Evolutionary conservation across 2,888 invertebrate genomes (phyloP), one percentile per base, ranked within the genome.

Genomic region (Tanytarsus gracilentus): DNA sequence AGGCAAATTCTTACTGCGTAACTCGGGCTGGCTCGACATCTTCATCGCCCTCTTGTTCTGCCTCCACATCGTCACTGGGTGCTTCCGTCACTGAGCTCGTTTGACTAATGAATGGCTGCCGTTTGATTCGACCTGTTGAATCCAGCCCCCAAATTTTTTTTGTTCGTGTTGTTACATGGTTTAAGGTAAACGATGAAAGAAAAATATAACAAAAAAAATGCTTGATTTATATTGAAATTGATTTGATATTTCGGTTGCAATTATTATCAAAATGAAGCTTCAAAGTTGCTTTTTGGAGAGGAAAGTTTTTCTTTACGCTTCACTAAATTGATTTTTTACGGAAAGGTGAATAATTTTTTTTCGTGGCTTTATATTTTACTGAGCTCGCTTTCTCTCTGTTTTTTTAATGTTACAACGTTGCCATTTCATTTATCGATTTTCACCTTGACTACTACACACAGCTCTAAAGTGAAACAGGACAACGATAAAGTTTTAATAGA

Each of bases 31-130:
- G 80, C 69, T 84, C 84, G 33, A 76, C 76, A 64, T 77, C 77
- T 55, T 77, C 71, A 53, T 68, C 68, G n/a, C 58, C 63, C 62
- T 74, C 74, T 63, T 74, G 74, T 69, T 77, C 77, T 62, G 77
- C 73, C 69, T 83, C 83, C 64, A 83, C 81, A 68, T 84, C 84
- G 67, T 84, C 84, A 66, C 83, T 83, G 44, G 82, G 80, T 48
- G 82, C 82, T 71, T 84, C 84, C 16, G 83, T 83, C 50, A 82
- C 81, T 48, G 82, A 82, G 71, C 82, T 83, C 33, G 80, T 81
- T 72, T 83, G 83, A 67, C 79, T 80, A 36, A 78, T 75, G 64
- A 79, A 77, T 29, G 68, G 65, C 18, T 66, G 66, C 14, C 67
- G 64, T 8, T 56, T 61, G 16, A 8, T 9, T 16, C 64, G 63